Percentiles rank a stretch among this genome's conserved stretches.
These are phyloP conservation scores for Atta texana DNA, from an alignment of 1,140 invertebrate species.

Conservation along the genomic window DNA sequence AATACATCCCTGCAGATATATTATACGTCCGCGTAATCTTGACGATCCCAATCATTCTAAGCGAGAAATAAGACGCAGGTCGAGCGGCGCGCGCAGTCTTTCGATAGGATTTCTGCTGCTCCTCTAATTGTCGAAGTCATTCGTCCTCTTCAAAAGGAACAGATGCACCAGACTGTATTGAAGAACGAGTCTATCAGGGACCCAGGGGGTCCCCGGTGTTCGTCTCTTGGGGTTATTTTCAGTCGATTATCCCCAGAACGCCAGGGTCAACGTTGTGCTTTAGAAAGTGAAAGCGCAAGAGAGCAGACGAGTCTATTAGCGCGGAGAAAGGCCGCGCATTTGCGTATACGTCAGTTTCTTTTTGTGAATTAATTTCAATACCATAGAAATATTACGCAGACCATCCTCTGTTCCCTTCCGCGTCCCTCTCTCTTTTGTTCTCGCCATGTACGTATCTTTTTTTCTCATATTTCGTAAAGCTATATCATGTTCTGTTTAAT, in stretches of 20 bases:
- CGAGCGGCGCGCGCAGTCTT: constrained; percentile 41
- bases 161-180: constrained; percentile 81
- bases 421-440: background rate
- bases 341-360: constrained; percentile 42
- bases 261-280: constrained; percentile 78
- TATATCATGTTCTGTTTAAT: background rate
- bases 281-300: constrained; percentile 67
- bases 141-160: constrained; percentile 81
- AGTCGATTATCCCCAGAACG: constrained; percentile 84
- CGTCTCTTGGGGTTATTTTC: constrained; percentile 86
- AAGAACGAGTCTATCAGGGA: constrained; percentile 67
- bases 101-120: constrained; percentile 65
- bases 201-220: constrained; percentile 57
- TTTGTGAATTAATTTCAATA: constrained; percentile 40
- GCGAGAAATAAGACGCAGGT: constrained; percentile 71
- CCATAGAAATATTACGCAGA: constrained; percentile 29
- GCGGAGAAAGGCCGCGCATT: constrained; percentile 41
- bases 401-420: background rate
- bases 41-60: constrained; percentile 56
- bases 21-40: constrained; percentile 65
- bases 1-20: constrained; percentile 27
- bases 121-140: constrained; percentile 82
- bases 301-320: constrained; percentile 80
- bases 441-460: background rate
- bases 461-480: background rate